Percentiles rank a stretch among this genome's conserved stretches.
phyloP scores from a whole-genome alignment of 2,797 vertebrate species.

The Malurus leucopterus region DNA sequence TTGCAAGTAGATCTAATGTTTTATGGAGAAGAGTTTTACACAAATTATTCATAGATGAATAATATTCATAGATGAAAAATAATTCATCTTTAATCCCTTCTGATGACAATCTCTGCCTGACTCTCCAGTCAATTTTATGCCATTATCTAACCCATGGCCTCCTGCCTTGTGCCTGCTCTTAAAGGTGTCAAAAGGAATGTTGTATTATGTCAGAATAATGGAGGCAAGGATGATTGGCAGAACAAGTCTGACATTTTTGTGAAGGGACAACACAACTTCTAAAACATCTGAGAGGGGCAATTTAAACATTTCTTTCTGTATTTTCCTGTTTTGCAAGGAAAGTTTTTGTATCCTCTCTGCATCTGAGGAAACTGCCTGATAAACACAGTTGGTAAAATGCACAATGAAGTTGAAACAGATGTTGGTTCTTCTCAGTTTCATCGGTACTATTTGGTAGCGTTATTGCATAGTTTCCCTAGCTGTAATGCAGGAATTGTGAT shows the following conservation, averaged over 20 bases:
- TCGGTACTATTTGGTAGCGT: fast-evolving
- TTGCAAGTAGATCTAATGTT: background rate
- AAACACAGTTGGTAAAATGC: background rate
- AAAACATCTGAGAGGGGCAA: background rate
- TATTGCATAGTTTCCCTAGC: background rate
- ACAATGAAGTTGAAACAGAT: background rate
- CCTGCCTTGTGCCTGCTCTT: background rate
- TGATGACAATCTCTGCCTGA: background rate
- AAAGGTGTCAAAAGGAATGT: background rate
- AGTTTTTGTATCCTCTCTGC: background rate
- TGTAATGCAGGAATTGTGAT: background rate
- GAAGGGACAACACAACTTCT: background rate
- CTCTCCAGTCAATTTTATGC: background rate
- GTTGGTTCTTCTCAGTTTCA: background rate
- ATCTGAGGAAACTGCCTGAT: background rate
- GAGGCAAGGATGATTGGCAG: background rate
- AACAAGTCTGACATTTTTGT: background rate
- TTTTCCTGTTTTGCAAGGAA: background rate
- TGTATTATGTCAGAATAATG: background rate
- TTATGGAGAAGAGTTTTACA: background rate
- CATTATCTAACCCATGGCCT: background rate
- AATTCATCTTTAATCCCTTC: background rate
- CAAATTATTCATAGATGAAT: no score
- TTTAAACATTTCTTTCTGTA: background rate
- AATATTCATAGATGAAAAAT: no score